A percentile compares a stretch with the other conserved stretches of the same genome.
These are phyloP conservation scores for Misgurnus anguillicaudatus DNA, from an alignment of 2,113 vertebrate species.

Conservation along the genomic window DNA sequence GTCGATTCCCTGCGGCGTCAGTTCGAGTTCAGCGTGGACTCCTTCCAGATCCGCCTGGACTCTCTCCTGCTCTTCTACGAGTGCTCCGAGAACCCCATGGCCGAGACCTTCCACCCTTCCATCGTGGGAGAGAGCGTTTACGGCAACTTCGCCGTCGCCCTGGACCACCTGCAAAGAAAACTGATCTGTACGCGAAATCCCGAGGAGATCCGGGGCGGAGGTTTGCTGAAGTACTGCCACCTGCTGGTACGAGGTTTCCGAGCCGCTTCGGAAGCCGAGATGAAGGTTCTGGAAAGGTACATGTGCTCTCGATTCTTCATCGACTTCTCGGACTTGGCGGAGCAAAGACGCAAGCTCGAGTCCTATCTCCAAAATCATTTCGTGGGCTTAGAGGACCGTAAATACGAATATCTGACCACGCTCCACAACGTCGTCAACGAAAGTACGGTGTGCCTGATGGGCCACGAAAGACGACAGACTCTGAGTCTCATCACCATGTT, in stretches of 20 bases:
- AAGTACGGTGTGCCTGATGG: constrained; percentile 98
- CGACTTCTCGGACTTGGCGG: constrained; percentile 92
- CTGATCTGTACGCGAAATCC: constrained; percentile 94
- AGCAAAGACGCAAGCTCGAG: constrained; percentile 95
- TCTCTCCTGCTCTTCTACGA: constrained; percentile 97
- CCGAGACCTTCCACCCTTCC: constrained; percentile 93
- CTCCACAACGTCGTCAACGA: constrained; percentile 93
- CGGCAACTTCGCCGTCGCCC: constrained; percentile 91
- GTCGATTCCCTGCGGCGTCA: constrained; percentile 96
- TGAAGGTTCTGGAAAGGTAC: constrained; percentile 95
- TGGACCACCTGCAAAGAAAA: constrained; percentile 93
- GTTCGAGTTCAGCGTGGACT: constrained; percentile 99
- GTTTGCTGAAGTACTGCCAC: constrained; percentile 97
- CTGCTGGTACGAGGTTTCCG: constrained; percentile 94
- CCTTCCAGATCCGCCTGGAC: constrained; percentile 98
- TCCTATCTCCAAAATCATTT: constrained; percentile 99
- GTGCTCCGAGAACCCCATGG: constrained; percentile 96
- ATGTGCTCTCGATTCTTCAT: constrained; percentile 99
- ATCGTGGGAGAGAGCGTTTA: constrained; percentile 97
- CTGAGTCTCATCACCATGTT: constrained; percentile 93
- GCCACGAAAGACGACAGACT: constrained; percentile 94
- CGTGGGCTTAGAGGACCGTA: constrained; percentile 94
- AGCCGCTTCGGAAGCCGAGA: constrained; percentile 83
- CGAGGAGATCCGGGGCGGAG: constrained; percentile 97
- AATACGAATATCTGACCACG: constrained; percentile 97